These are phyloP conservation scores for Pseudolaguvia tuberculata DNA, from an alignment of 2,113 vertebrate genomes.

Conservation along the genomic window DNA sequence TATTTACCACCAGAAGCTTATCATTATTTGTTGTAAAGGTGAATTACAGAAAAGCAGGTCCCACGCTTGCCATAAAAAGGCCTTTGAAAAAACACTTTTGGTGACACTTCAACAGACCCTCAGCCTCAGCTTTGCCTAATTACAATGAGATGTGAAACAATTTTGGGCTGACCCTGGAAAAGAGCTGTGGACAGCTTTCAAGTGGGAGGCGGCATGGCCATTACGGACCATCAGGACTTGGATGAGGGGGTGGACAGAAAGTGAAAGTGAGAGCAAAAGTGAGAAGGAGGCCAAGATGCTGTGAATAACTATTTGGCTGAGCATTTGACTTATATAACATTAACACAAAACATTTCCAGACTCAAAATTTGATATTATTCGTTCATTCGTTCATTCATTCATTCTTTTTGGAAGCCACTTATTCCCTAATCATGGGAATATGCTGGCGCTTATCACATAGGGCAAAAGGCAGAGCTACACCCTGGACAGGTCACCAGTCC, in stretches of 20 bases:
- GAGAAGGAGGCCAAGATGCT: slow-evolving; percentile 13
- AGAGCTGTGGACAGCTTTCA: slow-evolving; percentile 41
- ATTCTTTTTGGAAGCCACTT: no score
- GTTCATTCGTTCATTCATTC: no score
- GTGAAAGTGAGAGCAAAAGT: not conserved
- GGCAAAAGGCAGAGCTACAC: no score
- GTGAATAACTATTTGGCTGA: slow-evolving; percentile 40
- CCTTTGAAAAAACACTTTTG: not conserved
- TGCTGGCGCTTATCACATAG: no score
- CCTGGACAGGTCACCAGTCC: no score
- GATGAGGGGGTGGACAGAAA: slow-evolving; percentile 38
- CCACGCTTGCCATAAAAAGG: not conserved
- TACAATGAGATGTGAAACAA: not conserved
- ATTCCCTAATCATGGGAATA: no score
- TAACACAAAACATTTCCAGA: not conserved
- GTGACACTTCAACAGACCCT: not conserved
- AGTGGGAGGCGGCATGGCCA: slow-evolving; percentile 41
- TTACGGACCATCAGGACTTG: slow-evolving; percentile 25
- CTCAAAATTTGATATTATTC: no score
- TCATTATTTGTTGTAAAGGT: not conserved
- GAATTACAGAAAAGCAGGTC: not conserved
- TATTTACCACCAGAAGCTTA: not conserved
- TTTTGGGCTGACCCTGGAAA: slow-evolving; percentile 28
- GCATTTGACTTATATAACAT: slow-evolving; percentile 27
- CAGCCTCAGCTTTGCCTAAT: slow-evolving; percentile 16